Conservation (phyloP, 2,888 invertebrate genomes). For the Congeria kusceri region DNA sequence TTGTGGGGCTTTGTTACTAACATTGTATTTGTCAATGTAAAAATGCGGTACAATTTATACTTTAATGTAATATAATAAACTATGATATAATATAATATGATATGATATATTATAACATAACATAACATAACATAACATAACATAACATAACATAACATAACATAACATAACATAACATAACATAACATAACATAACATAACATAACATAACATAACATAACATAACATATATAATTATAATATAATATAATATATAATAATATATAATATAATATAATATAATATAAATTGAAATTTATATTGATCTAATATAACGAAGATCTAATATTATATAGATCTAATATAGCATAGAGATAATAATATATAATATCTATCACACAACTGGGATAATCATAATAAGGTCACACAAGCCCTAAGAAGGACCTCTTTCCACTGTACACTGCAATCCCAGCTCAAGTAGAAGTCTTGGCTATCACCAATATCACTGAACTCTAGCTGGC, state of each 20-base stretch:
- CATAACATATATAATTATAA: background rate
- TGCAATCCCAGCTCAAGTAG: too few relatives aligned
- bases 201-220: conserved; percentile 1
- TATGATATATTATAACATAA: background rate
- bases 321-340: too few relatives aligned
- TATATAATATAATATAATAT: background rate
- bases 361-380: background rate
- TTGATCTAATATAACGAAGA: too few relatives aligned
- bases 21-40: too few relatives aligned
- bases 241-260: background rate
- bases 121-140: background rate
- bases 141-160: background rate
- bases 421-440: too few relatives aligned
- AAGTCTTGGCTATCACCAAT: too few relatives aligned
- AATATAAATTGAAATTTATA: too few relatives aligned
- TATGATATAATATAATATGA: background rate
- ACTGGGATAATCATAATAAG: background rate
- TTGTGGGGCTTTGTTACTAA: too few relatives aligned
- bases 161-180: conserved; percentile 1
- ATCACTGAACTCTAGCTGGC: too few relatives aligned
- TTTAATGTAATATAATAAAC: too few relatives aligned
- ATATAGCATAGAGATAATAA: background rate
- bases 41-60: too few relatives aligned
- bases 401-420: too few relatives aligned
- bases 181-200: conserved; percentile 1